Base-by-base conservation (phyloP, 2,888 invertebrate species). In the Troides aeacus region DNA sequence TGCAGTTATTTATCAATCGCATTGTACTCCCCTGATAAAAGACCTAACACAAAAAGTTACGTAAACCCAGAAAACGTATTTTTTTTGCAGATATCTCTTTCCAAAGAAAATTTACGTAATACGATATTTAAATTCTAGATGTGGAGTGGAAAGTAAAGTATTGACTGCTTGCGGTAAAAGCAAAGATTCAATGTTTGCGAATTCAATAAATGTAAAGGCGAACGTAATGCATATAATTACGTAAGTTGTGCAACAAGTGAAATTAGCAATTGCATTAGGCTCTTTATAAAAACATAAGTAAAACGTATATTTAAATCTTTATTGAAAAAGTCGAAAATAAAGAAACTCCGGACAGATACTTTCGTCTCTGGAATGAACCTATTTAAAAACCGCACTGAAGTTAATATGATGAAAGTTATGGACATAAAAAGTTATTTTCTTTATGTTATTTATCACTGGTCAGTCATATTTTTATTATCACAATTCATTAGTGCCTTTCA, bases 51-150 rank as follows among this genome's bases (percentile, higher is more conserved):
- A 30, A 62, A 50, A 50, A 10, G 50, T 63, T 63, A 21, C n/a
- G 46, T 64, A 60, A 68, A 68, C n/a, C 23, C 23, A 21, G 21
- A 23, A 59, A 62, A 58, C 36, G n/a, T 68, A 68, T 63, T 36
- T 46, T 36, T 30, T 64, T 59, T 50, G 53, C 21, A 18, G n/a
- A 68, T 21, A 39, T 46, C 53, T 62, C 66, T 70, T 70, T 70
- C 65, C 46, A 62, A 70, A 72, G 72, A 79, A 77, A 79, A 77
- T 77, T 78, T 79, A 84, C 83, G 86, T 81, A 85, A 86, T 75
- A 62, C 61, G 63, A 78, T 70, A 81, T 87, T 88, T 78, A 81
- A 80, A 88, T 88, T 85, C 88, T 84, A 81, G 79, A 80, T 77
- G 79, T 76, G 74, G 71, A 77, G 78, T 84, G 83, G 87, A 88